These are phyloP conservation scores for Drosophila elegans DNA, from an alignment of 1,140 invertebrate genomes.

Conservation along the genomic window DNA sequence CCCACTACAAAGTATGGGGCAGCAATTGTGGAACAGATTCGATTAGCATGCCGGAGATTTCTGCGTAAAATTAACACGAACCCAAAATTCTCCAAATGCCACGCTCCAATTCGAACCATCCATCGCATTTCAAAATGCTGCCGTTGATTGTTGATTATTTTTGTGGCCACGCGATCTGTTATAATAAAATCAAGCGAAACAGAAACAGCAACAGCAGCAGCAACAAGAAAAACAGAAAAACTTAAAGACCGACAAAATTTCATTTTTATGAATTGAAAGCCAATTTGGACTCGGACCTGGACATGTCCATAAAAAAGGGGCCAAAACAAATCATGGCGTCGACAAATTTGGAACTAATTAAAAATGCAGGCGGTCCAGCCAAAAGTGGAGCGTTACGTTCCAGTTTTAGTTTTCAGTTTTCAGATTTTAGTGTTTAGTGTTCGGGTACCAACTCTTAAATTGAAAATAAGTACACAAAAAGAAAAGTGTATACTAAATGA, in stretches of 20 bases:
- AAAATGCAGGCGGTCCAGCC: conserved; percentile 71
- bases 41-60: conserved; percentile 30
- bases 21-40: conserved; percentile 28
- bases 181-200: conserved; percentile 29
- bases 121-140: conserved; percentile 27
- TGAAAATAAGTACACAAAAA: background rate
- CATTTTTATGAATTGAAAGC: conserved; percentile 73
- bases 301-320: conserved; percentile 59
- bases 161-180: conserved; percentile 31
- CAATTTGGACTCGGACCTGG: conserved; percentile 71
- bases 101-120: conserved; percentile 28
- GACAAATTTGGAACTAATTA: conserved; percentile 81
- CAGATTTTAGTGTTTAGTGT: conserved; percentile 5
- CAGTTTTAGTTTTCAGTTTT: conserved; percentile 37
- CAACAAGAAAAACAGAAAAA: background rate
- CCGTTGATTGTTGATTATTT: conserved; percentile 12
- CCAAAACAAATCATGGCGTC: conserved; percentile 58
- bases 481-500: background rate
- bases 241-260: conserved; percentile 34
- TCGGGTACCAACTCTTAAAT: conserved; percentile 1
- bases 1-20: background rate
- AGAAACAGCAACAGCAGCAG: background rate
- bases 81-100: conserved; percentile 19
- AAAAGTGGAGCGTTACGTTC: conserved; percentile 54
- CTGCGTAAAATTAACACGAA: conserved; percentile 47